Base-by-base conservation (phyloP, 1,140 invertebrate species). In the Scaptomyza montana region DNA sequence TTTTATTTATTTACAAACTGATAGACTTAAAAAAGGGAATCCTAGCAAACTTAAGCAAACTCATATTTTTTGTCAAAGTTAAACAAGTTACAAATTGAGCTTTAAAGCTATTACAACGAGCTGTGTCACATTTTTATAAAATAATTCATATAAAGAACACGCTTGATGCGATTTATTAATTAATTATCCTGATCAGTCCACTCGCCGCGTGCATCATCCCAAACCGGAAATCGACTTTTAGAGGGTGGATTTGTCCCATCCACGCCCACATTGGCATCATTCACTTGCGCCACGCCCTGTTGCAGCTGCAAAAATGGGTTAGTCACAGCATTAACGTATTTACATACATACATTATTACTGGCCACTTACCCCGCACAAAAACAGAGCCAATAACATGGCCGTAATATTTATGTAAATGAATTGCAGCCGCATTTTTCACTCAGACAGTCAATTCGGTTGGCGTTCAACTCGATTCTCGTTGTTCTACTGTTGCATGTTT, bases 161-260 rank as follows among this genome's bases (percentile, higher is more conserved):
- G 51, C 16, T 57, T 16, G 6, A 41, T 3, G 7, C 36, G 16
- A 55, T 39, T 46, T 16, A n/a, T 49, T 33, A 41, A 54, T 45
- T 47, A 56, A 67, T 70, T 55, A 43, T 61, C 43, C 47, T 36
- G 49, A 19, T 53, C 64, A n/a, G 41, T 62, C 65, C 62, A 78
- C 25, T 82, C 79, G n/a, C 78, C 78, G 5, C 54, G 46, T 6
- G 72, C 81, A 73, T 87, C 73, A 68, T 87, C 65, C 59, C 64
- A 80, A 8, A 80, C 80, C 6, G 87, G 82, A 73, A 90, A 75
- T 8, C 57, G 45, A 0, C 8, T 13, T 13, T 90, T 90, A 7
- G 57, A 45, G 4, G 75, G 78, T 5, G 51, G n/a, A 3, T 43
- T 53, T 49, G 70, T 41, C 7, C 41, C 74, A 12, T 10, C 8